Evolutionary conservation across 2,113 vertebrate species (phyloP), one percentile per base, ranked within the genome.

Genomic region (Argyrosomus japonicus): DNA sequence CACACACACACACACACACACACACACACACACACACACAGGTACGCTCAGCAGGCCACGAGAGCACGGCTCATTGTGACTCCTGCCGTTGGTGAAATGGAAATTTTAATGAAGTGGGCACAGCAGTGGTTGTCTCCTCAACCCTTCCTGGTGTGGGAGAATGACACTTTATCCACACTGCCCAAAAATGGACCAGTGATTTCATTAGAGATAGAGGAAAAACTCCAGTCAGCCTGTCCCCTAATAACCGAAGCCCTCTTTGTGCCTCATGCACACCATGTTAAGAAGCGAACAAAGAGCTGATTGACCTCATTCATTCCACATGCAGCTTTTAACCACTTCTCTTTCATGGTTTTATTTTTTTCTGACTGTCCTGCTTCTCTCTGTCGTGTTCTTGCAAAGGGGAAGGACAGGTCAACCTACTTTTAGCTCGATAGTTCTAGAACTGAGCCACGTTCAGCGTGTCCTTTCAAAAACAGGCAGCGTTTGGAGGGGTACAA

Each of bases 41-140:
- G 1, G 2, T 73, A 72, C 58, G 54, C 73, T 82, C 69, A 71
- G 69, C 60, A 67, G 81, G 75, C 61, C 69, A 75, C 13, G 4
- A 64, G 79, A 81, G 78, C 85, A 77, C n/a, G 65, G 43, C 79
- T 87, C 81, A 79, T 76, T 83, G 79, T 64, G 74, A 85, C 87
- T 90, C 91, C 89, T 68, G 89, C 92, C 71, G 85, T 57, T 83
- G 65, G 77, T 68, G 62, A 90, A 93, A 94, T 92, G 82, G 87
- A 88, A 88, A 89, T 93, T 88, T 91, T 89, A 93, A 92, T 93
- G 86, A 90, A 91, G 88, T 83, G 77, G 77, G 78, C 47, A 19
- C 82, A 87, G 88, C 36, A 25, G 81, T 86, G 79, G 71, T 72
- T 56, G 56, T 80, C 77, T 65, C 23, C 63, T 72, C 60, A 40